These are phyloP conservation scores for Malurus splendens DNA, from an alignment of 2,797 vertebrate genomes.

Conservation along the genomic window DNA sequence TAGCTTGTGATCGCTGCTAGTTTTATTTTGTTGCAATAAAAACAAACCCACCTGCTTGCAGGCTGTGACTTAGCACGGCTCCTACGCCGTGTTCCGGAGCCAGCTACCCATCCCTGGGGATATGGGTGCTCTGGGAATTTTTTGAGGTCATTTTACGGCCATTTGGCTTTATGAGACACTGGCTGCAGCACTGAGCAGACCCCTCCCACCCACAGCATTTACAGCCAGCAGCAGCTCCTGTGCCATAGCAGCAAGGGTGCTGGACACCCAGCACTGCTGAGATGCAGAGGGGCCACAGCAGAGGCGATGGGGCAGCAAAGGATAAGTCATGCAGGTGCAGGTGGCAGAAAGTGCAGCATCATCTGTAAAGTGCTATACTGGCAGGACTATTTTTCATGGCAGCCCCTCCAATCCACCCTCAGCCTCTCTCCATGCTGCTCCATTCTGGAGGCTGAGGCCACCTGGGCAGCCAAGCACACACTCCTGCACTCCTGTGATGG, in stretches of 20 bases:
- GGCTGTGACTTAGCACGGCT: not conserved
- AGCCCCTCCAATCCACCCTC: not conserved
- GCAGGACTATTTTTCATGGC: not conserved
- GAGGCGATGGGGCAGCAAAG: not conserved
- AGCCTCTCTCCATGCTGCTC: not conserved
- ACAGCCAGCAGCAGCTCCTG: not conserved
- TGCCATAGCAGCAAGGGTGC: not conserved
- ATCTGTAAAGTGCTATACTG: not conserved
- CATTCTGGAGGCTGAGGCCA: not conserved
- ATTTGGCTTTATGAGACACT: not conserved
- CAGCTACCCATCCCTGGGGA: not conserved
- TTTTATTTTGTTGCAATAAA: not conserved
- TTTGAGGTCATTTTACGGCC: not conserved
- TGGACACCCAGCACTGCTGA: not conserved
- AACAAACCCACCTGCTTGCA: not conserved
- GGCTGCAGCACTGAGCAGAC: not conserved
- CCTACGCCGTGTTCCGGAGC: accelerated
- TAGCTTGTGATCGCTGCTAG: not conserved
- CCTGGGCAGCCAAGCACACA: not conserved
- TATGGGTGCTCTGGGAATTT: not conserved
- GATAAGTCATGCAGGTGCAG: accelerated
- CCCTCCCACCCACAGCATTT: not conserved
- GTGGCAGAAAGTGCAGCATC: not conserved
- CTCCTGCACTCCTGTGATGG: not conserved
- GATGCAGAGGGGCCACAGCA: not conserved